phyloP scores from a whole-genome alignment of 2,113 vertebrate genomes.

The Antechinus flavipes region DNA sequence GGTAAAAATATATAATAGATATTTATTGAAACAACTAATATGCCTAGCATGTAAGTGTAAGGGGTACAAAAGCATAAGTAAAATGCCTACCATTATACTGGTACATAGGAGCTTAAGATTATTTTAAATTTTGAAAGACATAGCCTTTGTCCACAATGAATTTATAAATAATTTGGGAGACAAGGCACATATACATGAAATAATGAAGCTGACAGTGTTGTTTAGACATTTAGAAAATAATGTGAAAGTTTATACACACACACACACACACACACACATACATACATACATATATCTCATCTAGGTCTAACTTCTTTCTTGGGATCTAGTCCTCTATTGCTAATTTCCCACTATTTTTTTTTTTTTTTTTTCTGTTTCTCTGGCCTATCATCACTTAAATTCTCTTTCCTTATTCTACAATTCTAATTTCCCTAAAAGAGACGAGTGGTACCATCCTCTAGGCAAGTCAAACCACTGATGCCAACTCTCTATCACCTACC shows the following conservation, averaged over 20 bases:
- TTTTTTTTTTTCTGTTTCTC: neutral
- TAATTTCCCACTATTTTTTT: neutral
- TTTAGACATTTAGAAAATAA: neutral
- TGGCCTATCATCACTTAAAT: neutral
- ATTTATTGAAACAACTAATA: neutral
- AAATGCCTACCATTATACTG: neutral
- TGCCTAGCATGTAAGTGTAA: neutral
- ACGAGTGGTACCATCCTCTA: neutral
- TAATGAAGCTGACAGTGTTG: neutral
- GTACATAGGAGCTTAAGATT: neutral
- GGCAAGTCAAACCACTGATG: neutral
- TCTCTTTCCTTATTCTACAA: too few species aligned
- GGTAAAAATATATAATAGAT: neutral
- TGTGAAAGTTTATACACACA: neutral
- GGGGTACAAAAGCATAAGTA: neutral
- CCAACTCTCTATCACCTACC: neutral
- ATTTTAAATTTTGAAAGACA: neutral
- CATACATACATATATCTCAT: neutral
- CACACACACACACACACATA: too few species aligned
- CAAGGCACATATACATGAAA: neutral
- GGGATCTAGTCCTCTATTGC: neutral
- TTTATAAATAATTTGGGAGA: constrained; percentile 7
- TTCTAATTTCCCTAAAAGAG: neutral
- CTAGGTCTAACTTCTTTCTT: neutral
- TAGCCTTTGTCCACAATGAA: neutral